Evolutionary conservation across 2,797 vertebrate species (phyloP).

Genomic region (Hydrocynus forskahlii): DNA sequence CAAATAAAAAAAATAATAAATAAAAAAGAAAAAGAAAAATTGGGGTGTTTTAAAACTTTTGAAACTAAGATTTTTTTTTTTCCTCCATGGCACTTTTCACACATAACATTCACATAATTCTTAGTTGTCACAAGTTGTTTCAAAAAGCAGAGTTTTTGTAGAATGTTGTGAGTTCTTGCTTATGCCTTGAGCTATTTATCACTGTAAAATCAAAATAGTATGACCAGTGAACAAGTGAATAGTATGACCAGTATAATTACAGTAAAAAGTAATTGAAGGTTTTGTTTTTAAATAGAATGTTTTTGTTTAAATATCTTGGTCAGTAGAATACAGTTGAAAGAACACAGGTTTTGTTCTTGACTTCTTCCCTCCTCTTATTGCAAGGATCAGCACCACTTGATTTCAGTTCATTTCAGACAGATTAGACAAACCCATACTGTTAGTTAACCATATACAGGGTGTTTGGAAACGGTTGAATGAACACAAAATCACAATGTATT

Average conservation of each 20-base stretch:
- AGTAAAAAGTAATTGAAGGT: too few relatives aligned
- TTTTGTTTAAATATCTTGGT: too few relatives aligned
- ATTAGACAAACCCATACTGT: neutral
- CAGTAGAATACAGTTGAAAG: too few relatives aligned
- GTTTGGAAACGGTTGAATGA: neutral
- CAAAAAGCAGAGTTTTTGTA: neutral
- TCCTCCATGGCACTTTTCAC: neutral
- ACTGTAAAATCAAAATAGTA: neutral
- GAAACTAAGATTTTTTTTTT: neutral
- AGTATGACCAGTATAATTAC: neutral
- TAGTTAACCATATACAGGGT: neutral
- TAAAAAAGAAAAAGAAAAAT: too few relatives aligned
- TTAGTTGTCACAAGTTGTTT: neutral
- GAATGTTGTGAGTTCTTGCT: neutral
- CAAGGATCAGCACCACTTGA: neutral
- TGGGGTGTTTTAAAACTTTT: too few relatives aligned
- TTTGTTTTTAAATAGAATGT: too few relatives aligned
- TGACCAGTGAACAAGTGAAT: neutral
- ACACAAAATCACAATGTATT: neutral
- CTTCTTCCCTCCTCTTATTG: neutral
- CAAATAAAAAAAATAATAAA: too few relatives aligned
- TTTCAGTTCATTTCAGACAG: neutral
- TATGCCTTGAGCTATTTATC: neutral
- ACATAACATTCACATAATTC: neutral
- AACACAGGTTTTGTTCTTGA: too few relatives aligned